Evolutionary conservation across 2,797 vertebrate species (phyloP).

Genomic region (Pelodytes ibericus): DNA sequence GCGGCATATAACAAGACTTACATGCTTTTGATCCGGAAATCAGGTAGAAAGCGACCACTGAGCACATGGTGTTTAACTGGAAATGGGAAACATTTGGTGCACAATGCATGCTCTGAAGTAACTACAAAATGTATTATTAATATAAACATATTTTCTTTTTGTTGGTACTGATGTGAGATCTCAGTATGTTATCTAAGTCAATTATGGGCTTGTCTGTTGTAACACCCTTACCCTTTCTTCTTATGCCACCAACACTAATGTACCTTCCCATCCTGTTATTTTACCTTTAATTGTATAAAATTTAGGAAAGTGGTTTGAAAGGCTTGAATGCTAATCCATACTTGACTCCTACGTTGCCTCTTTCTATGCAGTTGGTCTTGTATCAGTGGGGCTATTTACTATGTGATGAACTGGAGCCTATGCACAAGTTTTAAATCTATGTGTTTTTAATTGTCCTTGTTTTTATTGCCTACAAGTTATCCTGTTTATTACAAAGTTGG

Average conservation of each 20-base stretch:
- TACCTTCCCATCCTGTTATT: not conserved
- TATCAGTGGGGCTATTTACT: too few species aligned
- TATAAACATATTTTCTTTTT: not conserved
- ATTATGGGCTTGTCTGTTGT: not conserved
- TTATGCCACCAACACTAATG: not conserved
- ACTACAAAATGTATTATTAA: not conserved
- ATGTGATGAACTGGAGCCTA: too few species aligned
- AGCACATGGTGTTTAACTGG: not conserved
- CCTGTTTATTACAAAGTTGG: too few species aligned
- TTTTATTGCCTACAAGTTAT: too few species aligned
- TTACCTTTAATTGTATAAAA: not conserved
- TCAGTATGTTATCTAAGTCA: not conserved
- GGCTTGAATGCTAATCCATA: too few species aligned
- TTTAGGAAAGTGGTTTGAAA: too few species aligned
- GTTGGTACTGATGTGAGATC: not conserved
- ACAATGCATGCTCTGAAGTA: not conserved
- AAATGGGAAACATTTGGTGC: not conserved
- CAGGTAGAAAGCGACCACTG: not conserved
- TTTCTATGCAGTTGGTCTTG: too few species aligned
- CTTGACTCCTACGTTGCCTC: too few species aligned
- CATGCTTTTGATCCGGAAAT: not conserved
- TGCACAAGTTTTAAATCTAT: too few species aligned
- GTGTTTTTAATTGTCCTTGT: too few species aligned
- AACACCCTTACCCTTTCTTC: not conserved
- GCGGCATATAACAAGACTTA: too few species aligned